Percentiles rank a stretch among this genome's conserved stretches.
phyloP scores from a whole-genome alignment of 2,797 vertebrate species.

The Heterohyrax brucei region DNA sequence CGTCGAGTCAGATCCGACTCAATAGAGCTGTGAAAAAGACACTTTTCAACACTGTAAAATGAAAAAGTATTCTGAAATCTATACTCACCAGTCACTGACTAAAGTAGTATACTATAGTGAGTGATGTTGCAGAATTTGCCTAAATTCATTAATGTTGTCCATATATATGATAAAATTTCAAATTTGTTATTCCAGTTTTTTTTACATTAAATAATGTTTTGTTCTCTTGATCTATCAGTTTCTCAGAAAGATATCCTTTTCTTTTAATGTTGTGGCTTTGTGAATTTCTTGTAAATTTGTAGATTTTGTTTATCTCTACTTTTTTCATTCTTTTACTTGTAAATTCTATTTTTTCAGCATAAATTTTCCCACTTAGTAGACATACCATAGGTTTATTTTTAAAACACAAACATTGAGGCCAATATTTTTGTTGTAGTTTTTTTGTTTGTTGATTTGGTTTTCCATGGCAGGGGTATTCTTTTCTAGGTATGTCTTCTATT shows the following conservation, averaged over 20 bases:
- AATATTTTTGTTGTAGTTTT: background rate
- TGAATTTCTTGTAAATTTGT: background rate
- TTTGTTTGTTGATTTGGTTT: background rate
- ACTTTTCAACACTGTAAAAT: constrained; percentile 41
- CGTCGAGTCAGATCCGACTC: background rate
- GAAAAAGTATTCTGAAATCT: background rate
- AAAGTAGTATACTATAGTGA: background rate
- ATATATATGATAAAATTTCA: background rate
- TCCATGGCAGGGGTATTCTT: background rate
- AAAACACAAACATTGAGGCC: background rate
- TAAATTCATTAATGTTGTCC: background rate
- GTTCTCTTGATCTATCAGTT: background rate
- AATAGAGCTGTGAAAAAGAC: constrained; percentile 55
- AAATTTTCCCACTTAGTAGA: background rate
- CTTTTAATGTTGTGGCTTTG: background rate
- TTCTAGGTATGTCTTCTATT: background rate
- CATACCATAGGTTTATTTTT: background rate
- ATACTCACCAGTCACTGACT: background rate
- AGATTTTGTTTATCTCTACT: background rate
- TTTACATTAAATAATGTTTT: background rate
- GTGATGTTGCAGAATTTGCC: background rate
- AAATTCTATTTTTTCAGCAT: background rate
- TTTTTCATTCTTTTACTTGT: background rate
- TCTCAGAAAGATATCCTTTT: background rate
- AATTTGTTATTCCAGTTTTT: background rate